Evolutionary conservation across 2,888 invertebrate genomes (phyloP), one percentile per base, ranked within the genome.

Genomic region (Drosophila algonquin): DNA sequence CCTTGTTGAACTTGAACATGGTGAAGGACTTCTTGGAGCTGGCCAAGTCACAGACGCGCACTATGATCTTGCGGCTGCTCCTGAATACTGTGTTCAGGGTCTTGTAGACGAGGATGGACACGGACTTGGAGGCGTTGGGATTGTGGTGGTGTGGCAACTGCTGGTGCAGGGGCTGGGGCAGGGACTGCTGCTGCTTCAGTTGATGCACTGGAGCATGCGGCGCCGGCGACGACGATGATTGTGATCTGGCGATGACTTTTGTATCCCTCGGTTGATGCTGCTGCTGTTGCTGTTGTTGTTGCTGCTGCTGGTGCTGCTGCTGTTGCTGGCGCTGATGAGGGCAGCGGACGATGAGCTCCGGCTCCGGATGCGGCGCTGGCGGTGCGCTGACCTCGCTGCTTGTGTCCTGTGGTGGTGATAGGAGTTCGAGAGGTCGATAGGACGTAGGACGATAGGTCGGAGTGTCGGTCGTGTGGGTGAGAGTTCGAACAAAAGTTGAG

Each of bases 1-100:
- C 87, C 62, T 91, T 91, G 82, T 91, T 91, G 71, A 96, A 92
- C 84, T 96, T 96, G 90, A 96, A 96, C 96, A 96, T 96, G 79
- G 93, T 93, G 81, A 92, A 91, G 53, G 92, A 88, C 69, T 92
- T 92, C 77, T 92, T 92, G 55, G 91, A 90, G 87, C 91, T 92
- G 69, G 92, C 92, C 63, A 92, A 93, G 72, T 92, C 93, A 73
- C 92, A 92, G 60, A 92, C 92, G 54, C 92, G 92, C 46, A 92
- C 90, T 73, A 92, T 92, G 76, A 92, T 92, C 80, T 92, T 92
- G 51, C 92, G 90, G 74, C 93, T 92, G 84, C 91, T 92, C 82
- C 92, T 92, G 79, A 93, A 92, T 62, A 92, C 92, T 67, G 92
- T 92, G 79, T 92, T 92, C 73, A 92, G 73, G 21, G 92, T 93